Conservation (phyloP, 2,113 vertebrate genomes). For the Emydocephalus ijimae region DNA sequence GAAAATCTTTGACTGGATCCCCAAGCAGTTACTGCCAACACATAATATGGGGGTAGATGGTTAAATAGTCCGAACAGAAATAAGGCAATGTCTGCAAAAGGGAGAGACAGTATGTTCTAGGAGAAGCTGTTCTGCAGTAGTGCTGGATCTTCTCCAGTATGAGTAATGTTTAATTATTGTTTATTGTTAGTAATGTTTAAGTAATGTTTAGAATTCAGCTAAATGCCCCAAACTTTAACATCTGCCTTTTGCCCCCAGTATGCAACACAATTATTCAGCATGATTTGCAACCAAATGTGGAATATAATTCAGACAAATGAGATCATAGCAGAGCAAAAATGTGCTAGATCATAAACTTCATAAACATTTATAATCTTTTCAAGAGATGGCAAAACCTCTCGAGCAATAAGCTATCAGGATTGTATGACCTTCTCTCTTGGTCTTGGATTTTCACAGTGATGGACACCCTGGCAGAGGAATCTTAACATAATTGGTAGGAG, state of each 20-base stretch:
- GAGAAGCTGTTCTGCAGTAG: neutral
- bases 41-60: neutral
- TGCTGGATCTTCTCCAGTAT: neutral
- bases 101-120: neutral
- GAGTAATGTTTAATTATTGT: neutral
- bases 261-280: neutral
- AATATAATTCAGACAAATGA: slow-evolving; percentile 1
- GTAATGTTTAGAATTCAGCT: neutral
- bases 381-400: neutral
- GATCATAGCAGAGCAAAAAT: neutral
- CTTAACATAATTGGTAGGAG: neutral
- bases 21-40: neutral
- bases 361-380: neutral
- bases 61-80: neutral
- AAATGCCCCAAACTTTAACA: neutral
- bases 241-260: neutral
- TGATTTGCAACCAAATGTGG: neutral
- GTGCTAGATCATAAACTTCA: neutral
- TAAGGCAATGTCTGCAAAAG: neutral
- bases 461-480: neutral
- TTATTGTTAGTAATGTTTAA: neutral
- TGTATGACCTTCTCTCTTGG: neutral
- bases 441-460: slow-evolving; percentile 15
- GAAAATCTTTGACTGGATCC: neutral
- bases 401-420: neutral